Percentiles rank a stretch among this genome's conserved stretches.
Conservation (phyloP, 2,888 invertebrate genomes). For the Chymomyza procnemis region DNA sequence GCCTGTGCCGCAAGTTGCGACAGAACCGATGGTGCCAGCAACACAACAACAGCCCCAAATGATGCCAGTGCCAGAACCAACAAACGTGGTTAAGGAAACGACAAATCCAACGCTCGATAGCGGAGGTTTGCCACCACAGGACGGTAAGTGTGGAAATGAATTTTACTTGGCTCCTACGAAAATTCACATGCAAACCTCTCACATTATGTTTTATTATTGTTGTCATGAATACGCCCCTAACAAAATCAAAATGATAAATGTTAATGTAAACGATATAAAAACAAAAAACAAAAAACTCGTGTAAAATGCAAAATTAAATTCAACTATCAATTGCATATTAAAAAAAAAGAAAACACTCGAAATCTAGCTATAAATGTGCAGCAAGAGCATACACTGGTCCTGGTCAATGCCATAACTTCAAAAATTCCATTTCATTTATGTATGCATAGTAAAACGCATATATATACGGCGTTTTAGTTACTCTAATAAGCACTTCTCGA, state of each 20-base stretch:
- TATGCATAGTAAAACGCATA: conserved; percentile 21
- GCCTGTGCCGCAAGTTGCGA: conserved; percentile 35
- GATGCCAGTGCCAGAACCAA: conserved; percentile 33
- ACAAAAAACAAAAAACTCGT: conserved; percentile 17
- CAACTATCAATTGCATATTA: conserved; percentile 45
- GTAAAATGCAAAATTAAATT: conserved; percentile 27
- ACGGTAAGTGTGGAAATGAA: conserved; percentile 76
- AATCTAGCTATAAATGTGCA: conserved; percentile 48
- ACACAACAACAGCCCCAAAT: conserved; percentile 28
- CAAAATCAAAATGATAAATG: conserved; percentile 23
- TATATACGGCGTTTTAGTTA: conserved; percentile 44
- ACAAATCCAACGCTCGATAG: conserved; percentile 34
- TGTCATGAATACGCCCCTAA: conserved; percentile 56
- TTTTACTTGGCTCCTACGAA: conserved; percentile 44
- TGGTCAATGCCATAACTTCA: conserved; percentile 26
- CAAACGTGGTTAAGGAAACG: background rate
- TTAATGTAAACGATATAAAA: conserved; percentile 23
- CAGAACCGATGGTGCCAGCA: conserved; percentile 28
- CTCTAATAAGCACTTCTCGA: conserved; percentile 38
- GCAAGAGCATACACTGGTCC: conserved; percentile 34
- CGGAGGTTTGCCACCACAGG: conserved; percentile 72
- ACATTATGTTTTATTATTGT: conserved; percentile 64
- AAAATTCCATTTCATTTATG: conserved; percentile 30
- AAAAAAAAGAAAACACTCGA: conserved; percentile 41
- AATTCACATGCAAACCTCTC: conserved; percentile 65